Evolutionary conservation across 1,140 invertebrate genomes (phyloP).

Genomic region (Lutraria rhynchaena): DNA sequence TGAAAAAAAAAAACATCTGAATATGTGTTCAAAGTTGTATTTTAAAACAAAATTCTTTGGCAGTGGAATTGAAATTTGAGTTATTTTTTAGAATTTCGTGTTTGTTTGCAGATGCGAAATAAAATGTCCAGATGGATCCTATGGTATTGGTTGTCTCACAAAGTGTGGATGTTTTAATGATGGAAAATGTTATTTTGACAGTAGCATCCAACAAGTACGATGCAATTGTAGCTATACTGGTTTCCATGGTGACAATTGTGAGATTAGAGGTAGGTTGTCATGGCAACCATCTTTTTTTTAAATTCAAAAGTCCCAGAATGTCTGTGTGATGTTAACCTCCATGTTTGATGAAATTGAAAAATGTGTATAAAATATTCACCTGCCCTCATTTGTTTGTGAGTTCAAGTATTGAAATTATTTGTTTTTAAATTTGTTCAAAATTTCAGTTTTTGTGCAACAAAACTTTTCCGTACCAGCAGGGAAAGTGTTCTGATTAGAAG

Average conservation of each 20-base stretch:
- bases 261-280: conserved; percentile 14
- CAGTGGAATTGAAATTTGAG: neutral
- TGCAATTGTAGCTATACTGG: conserved; percentile 34
- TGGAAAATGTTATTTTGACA: conserved; percentile 16
- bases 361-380: too few species aligned
- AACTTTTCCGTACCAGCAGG: too few species aligned
- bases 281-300: too few species aligned
- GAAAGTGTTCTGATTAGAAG: too few species aligned
- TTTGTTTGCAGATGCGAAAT: conserved; percentile 29
- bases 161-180: conserved; percentile 37
- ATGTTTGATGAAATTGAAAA: too few species aligned
- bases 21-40: neutral
- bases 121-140: conserved; percentile 24
- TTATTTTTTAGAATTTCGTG: neutral
- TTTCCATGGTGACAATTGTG: conserved; percentile 31
- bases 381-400: too few species aligned
- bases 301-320: too few species aligned
- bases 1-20: neutral
- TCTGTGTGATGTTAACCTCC: too few species aligned
- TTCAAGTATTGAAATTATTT: too few species aligned
- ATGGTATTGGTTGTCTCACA: conserved; percentile 10
- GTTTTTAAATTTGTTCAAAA: too few species aligned
- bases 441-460: too few species aligned
- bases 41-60: neutral
- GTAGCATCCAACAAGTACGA: neutral